Conservation (phyloP, 2,888 invertebrate genomes). For the Protonemura montana region DNA sequence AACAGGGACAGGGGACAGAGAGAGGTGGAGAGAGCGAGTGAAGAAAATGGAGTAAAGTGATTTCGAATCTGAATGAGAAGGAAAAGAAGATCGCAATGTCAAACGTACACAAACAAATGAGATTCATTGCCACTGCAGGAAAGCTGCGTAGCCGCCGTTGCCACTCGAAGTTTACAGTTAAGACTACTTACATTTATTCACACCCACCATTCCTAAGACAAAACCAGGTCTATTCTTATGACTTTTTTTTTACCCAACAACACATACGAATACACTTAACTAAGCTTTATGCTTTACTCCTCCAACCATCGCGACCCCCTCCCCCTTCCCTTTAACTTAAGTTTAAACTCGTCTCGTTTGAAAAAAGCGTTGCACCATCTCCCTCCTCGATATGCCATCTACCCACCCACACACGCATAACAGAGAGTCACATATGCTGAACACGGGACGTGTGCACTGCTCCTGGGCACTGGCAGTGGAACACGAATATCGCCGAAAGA, state of each 20-base stretch:
- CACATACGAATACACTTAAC: conserved; percentile 27
- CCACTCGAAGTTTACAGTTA: neutral
- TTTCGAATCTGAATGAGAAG: conserved; percentile 31
- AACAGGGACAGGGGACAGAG: neutral
- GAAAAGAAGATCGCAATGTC: conserved; percentile 21
- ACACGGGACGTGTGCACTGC: neutral
- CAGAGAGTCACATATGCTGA: conserved; percentile 20
- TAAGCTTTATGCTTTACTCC: neutral
- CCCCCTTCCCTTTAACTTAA: conserved; percentile 24
- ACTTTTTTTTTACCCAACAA: neutral
- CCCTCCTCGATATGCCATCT: conserved; percentile 2
- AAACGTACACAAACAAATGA: conserved; percentile 26
- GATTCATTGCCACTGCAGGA: conserved; percentile 21
- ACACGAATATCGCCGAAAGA: neutral
- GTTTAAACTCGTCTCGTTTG: conserved; percentile 29
- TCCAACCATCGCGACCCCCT: neutral
- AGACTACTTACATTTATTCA: neutral
- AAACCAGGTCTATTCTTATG: conserved; percentile 13
- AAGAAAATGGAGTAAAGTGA: conserved; percentile 32
- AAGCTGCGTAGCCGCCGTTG: neutral
- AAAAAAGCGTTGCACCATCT: conserved; percentile 25
- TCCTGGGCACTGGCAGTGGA: neutral
- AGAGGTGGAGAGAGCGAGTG: neutral
- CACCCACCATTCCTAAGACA: neutral
- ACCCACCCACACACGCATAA: conserved; percentile 25